Evolutionary conservation across 1,140 invertebrate species (phyloP).

Genomic region (Ooceraea biroi): DNA sequence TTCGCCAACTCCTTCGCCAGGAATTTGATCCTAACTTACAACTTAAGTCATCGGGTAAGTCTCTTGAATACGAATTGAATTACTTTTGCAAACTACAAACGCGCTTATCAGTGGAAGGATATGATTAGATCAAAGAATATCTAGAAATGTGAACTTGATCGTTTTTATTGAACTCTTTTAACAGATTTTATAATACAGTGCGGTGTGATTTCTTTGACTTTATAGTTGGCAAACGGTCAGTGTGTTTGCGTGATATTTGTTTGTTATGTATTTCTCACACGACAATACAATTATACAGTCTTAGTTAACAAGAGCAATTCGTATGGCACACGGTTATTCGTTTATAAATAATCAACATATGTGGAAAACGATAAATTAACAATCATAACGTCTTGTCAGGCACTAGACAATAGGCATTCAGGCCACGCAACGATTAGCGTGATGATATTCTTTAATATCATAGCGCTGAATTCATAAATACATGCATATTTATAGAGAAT

Average conservation of each 20-base stretch:
- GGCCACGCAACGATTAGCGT: constrained; percentile 59
- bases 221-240: constrained; percentile 8
- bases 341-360: constrained; percentile 55
- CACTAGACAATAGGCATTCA: constrained; percentile 75
- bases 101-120: not conserved
- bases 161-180: constrained; percentile 68
- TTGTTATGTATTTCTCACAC: constrained; percentile 13
- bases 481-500: constrained; percentile 26
- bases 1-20: constrained; percentile 99
- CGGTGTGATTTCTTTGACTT: constrained; percentile 37
- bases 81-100: not conserved
- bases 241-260: not conserved
- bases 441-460: constrained; percentile 31
- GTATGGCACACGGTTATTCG: constrained; percentile 55
- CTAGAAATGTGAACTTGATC: constrained; percentile 39
- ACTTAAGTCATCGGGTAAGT: constrained; percentile 96
- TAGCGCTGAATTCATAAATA: constrained; percentile 31
- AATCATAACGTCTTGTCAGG: constrained; percentile 71
- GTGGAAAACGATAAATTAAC: constrained; percentile 59
- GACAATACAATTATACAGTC: constrained; percentile 58
- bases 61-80: not conserved
- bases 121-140: not conserved
- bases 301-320: constrained; percentile 64
- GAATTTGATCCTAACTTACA: constrained; percentile 99
- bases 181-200: constrained; percentile 59